Evolutionary conservation across 1,140 invertebrate species (phyloP), one percentile per base, ranked within the genome.

Genomic region (Zaprionus ghesquierei): DNA sequence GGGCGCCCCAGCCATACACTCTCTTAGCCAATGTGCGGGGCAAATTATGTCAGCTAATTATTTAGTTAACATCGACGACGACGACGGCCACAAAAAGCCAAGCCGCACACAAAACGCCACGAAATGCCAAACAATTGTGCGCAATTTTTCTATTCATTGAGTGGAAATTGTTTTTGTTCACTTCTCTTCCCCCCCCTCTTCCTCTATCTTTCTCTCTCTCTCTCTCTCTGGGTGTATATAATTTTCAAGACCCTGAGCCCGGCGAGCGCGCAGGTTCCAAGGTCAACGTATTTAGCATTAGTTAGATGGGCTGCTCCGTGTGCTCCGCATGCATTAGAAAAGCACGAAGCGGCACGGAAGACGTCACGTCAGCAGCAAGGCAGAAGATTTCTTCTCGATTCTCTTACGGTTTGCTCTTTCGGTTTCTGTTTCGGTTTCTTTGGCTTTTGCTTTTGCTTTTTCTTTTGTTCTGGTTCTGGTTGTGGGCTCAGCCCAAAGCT

Each of bases 91-190:
- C 44, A 69, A 69, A 74, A 38, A 22, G 44, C 25, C 25, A n/a
- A n/a, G n/a, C n/a, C n/a, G n/a, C n/a, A n/a, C n/a, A 65, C 22
- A 38, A 50, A 65, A 38, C 58, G 51, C 51, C 46, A 60, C 50
- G n/a, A 49, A 55, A 64, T 41, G 61, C 71, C 80, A 81, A 78
- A 77, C 81, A 86, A 87, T 89, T 87, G 84, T 79, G 65, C 55
- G 80, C 79, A 89, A 89, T 89, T 89, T 89, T 89, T 89, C 84
- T 84, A 89, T 89, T 80, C 84, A 89, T 84, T 89, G 84, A 89
- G 85, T 89, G 84, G 84, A 89, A 89, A 89, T 89, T 89, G 81
- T 86, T 66, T 75, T 59, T 70, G 35, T 74, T 41, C 44, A 41
- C 33, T 53, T 23, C 20, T 46, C 53, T 46, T 58, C 63, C 44